A percentile compares a stretch with the other conserved stretches of the same genome.
phyloP scores from a whole-genome alignment of 2,888 invertebrate species.

The Phaonia tiefii region DNA sequence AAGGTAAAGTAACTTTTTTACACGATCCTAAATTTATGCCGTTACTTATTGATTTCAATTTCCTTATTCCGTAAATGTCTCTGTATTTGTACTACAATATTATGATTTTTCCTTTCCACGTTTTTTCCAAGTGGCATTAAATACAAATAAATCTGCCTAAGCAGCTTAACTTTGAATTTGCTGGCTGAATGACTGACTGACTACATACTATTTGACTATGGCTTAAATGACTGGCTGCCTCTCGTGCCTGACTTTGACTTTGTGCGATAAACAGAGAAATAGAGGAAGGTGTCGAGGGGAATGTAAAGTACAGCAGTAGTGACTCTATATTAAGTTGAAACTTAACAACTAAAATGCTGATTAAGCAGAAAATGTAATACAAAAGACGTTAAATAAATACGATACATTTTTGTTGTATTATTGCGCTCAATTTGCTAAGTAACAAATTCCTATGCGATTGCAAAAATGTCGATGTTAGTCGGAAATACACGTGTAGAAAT shows the following conservation, averaged over 20 bases:
- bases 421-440: neutral
- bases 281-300: too few relatives aligned
- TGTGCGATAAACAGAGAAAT: constrained; percentile 44
- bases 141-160: constrained; percentile 56
- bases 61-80: too few relatives aligned
- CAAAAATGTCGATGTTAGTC: too few relatives aligned
- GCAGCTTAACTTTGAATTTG: constrained; percentile 62
- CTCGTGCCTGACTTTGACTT: constrained; percentile 57
- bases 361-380: constrained; percentile 8
- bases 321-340: constrained; percentile 25
- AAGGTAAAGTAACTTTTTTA: neutral
- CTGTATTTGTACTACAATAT: too few relatives aligned
- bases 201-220: too few relatives aligned
- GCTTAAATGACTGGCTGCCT: neutral
- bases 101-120: constrained; percentile 8
- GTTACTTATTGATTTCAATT: neutral
- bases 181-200: constrained; percentile 17
- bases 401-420: neutral
- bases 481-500: too few relatives aligned
- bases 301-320: neutral
- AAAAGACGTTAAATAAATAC: neutral
- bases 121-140: constrained; percentile 36
- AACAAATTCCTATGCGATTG: neutral
- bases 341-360: constrained; percentile 33
- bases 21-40: neutral